These are phyloP conservation scores for Tenthredo scrophulariae DNA, from an alignment of 2,888 invertebrate species.

Conservation along the genomic window DNA sequence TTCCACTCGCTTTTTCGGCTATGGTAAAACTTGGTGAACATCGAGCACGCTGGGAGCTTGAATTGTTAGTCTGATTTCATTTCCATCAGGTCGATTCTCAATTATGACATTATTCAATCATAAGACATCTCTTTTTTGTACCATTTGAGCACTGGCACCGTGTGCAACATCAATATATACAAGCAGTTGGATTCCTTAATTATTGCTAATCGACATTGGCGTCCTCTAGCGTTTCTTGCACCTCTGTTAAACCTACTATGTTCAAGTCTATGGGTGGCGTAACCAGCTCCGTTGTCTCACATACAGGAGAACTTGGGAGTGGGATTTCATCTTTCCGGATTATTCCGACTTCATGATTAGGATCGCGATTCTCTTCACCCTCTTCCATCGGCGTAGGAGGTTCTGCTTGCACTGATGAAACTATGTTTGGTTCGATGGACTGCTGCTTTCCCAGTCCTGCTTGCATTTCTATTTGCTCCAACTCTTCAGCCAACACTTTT, in stretches of 20 bases:
- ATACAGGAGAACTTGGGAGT: constrained; percentile 10
- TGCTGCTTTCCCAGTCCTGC: constrained; percentile 70
- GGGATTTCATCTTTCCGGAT: constrained; percentile 16
- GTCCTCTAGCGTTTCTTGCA: constrained; percentile 58
- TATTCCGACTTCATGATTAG: constrained; percentile 68
- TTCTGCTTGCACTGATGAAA: constrained; percentile 55
- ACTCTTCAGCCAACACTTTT: constrained; percentile 70
- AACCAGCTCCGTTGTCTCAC: constrained; percentile 7
- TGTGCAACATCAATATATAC: constrained; percentile 57
- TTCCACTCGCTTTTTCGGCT: not conserved
- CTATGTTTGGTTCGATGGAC: constrained; percentile 61
- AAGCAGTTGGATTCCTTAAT: constrained; percentile 57
- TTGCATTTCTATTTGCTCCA: constrained; percentile 73
- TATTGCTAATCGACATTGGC: constrained; percentile 73
- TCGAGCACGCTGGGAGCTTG: not conserved
- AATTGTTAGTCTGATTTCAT: not conserved
- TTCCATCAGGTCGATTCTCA: not conserved
- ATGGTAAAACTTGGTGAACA: not conserved
- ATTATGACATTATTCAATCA: not conserved
- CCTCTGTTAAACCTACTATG: constrained; percentile 61
- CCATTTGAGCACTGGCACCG: constrained; percentile 21
- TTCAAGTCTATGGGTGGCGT: constrained; percentile 42
- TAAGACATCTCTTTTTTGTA: not conserved
- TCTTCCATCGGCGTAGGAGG: constrained; percentile 64
- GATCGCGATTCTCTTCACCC: constrained; percentile 74